Evolutionary conservation across 2,113 vertebrate genomes (phyloP).

Genomic region (Phycodurus eques): DNA sequence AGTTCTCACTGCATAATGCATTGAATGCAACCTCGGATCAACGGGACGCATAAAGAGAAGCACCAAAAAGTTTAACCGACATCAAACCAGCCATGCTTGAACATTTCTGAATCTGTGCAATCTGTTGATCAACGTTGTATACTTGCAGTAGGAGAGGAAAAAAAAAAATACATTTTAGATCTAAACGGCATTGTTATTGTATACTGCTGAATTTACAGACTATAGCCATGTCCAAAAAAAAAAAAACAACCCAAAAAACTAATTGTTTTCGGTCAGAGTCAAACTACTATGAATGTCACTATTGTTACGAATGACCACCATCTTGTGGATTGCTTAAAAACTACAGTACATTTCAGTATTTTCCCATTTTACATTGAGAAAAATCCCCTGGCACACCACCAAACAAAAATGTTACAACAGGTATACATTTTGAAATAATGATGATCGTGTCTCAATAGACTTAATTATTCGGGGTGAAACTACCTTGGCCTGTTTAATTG

Average conservation of each 20-base stretch:
- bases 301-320: neutral
- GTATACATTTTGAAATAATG: neutral
- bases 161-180: too few species aligned
- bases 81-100: neutral
- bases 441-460: neutral
- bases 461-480: neutral
- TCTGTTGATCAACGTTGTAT: neutral
- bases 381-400: neutral
- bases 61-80: neutral
- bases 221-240: neutral
- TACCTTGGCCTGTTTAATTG: neutral
- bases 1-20: neutral
- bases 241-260: neutral
- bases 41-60: neutral
- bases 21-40: conserved; percentile 13
- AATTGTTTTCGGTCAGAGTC: neutral
- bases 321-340: conserved; percentile 2
- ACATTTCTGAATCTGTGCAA: neutral
- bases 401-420: neutral
- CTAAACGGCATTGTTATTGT: neutral
- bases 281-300: neutral
- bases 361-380: neutral
- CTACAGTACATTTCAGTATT: neutral
- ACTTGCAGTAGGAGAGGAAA: too few species aligned
- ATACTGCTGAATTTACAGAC: neutral